Conservation (phyloP, 2,888 invertebrate genomes). For the Eulithis prunata region DNA sequence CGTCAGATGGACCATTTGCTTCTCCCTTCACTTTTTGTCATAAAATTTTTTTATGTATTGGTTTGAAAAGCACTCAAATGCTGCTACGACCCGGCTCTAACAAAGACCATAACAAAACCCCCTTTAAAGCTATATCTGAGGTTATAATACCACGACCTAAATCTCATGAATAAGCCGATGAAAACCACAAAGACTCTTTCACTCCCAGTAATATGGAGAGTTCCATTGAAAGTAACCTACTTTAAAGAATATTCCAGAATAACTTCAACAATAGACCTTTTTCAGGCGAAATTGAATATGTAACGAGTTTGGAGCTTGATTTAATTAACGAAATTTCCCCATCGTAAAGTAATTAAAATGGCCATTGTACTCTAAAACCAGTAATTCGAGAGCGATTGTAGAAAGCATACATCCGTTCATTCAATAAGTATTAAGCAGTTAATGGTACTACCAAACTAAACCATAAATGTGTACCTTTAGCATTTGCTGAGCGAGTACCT, state of each 20-base stretch:
- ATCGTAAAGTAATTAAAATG: conserved; percentile 22
- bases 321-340: conserved; percentile 12
- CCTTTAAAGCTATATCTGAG: background rate
- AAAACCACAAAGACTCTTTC: conserved; percentile 25
- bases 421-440: background rate
- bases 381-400: conserved; percentile 12
- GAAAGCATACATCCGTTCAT: conserved; percentile 15
- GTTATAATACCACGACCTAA: conserved; percentile 13
- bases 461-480: no score
- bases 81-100: no score
- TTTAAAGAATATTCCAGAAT: conserved; percentile 10
- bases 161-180: conserved; percentile 16
- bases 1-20: no score
- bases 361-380: conserved; percentile 16
- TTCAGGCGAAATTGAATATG: conserved; percentile 7
- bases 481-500: no score
- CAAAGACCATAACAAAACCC: background rate
- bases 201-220: conserved; percentile 19
- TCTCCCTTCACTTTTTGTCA: no score
- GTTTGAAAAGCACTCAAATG: no score
- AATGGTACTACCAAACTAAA: no score
- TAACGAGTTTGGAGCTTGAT: conserved; percentile 13
- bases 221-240: conserved; percentile 23
- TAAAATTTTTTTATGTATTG: no score
- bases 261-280: conserved; percentile 19